phyloP scores from a whole-genome alignment of 2,888 invertebrate genomes.

The Meta bourneti region DNA sequence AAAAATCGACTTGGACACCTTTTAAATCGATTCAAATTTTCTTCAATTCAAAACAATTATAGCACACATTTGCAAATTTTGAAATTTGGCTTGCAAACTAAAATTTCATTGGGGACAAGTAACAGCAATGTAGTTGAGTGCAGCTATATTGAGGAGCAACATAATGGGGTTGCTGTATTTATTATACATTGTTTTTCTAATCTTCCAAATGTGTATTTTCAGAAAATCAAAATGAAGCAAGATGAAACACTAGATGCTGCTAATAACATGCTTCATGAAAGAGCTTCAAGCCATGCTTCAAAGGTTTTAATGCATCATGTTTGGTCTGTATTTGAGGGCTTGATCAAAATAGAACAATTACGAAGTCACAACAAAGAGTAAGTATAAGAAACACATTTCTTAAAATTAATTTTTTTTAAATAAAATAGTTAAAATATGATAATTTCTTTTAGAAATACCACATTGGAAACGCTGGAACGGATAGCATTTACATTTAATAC shows the following conservation, averaged over 20 bases:
- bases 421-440: background rate
- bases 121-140: constrained; percentile 85
- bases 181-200: background rate
- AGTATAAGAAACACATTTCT: background rate
- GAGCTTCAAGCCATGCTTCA: constrained; percentile 4
- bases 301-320: constrained; percentile 79
- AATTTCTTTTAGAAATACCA: too few species aligned
- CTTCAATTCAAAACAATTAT: constrained; percentile 85
- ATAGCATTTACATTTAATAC: constrained; percentile 89
- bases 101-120: constrained; percentile 91
- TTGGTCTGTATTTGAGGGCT: constrained; percentile 80
- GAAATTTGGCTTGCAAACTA: constrained; percentile 90
- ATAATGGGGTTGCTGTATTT: background rate
- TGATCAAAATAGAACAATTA: constrained; percentile 81
- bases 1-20: too few species aligned
- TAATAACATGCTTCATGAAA: constrained; percentile 6
- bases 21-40: background rate
- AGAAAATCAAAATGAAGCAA: constrained; percentile 85
- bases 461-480: constrained; percentile 84
- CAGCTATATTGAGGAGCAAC: background rate
- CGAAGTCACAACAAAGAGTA: background rate
- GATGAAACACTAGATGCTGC: constrained; percentile 84
- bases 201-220: constrained; percentile 58
- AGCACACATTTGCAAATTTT: constrained; percentile 94
- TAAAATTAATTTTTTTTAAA: background rate